These are phyloP conservation scores for Drosophila kambysellisi DNA, from an alignment of 2,888 invertebrate species.

Conservation along the genomic window DNA sequence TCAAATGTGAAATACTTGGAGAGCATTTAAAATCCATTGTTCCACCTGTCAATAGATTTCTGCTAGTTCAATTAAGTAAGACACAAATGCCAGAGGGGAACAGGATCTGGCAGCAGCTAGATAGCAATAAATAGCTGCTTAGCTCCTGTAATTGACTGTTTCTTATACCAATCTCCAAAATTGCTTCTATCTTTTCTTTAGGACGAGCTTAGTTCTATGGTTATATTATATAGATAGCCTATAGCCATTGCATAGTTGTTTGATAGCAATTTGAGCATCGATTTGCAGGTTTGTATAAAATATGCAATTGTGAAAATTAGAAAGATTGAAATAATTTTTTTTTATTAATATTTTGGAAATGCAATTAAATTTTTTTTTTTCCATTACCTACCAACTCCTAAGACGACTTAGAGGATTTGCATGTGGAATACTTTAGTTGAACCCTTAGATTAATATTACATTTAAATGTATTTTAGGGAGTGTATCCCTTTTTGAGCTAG, in stretches of 20 bases:
- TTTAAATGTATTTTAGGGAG: not conserved
- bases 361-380: not conserved
- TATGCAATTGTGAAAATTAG: not conserved
- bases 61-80: conserved; percentile 25
- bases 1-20: conserved; percentile 21
- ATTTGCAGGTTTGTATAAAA: not conserved
- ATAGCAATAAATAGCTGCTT: conserved; percentile 30
- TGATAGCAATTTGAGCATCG: not conserved
- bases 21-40: conserved; percentile 45
- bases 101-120: not conserved
- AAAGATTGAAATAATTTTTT: not conserved
- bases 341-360: not conserved
- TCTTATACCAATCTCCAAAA: conserved; percentile 5
- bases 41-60: conserved; percentile 45
- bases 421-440: not conserved
- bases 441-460: not conserved
- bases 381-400: not conserved
- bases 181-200: conserved; percentile 11
- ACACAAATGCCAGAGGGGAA: not conserved
- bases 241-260: too few species aligned
- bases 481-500: conserved; percentile 2
- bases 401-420: not conserved
- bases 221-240: not conserved
- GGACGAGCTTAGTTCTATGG: conserved; percentile 10
- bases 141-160: conserved; percentile 39